Base-by-base conservation (phyloP, 2,797 vertebrate species). In the Sciaenops ocellatus region DNA sequence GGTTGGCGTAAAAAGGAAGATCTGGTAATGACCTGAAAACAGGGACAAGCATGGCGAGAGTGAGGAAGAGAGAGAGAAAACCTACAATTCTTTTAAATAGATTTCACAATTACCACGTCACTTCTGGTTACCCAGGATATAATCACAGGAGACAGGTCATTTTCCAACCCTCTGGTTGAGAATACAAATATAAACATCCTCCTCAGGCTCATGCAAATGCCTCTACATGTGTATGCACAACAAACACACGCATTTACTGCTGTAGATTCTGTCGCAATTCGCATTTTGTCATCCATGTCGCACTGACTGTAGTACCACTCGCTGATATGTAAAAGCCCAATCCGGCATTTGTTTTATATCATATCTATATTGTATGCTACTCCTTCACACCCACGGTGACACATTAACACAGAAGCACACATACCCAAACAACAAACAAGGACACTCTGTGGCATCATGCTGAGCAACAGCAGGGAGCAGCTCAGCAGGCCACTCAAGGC, bases 21-120 rank as follows among this genome's bases (percentile, higher is more conserved):
- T 85, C 55, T 69, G 72, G 51, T 79, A 87, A 87, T 89, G 79
- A 86, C 81, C 85, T 70, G 76, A 86, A 79, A 85, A 84, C 76
- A 78, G 44, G 82, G 48, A 57, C 57, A 66, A 44, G 66, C 30
- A 63, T 38, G 34, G 48, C 76, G 59, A 34, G 22, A 26, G 76
- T 41, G 59, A 65, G 62, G 42, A 56, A 78, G 63, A 68, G 79
- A 52, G 54, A 41, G 62, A 87, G 85, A 85, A 85, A 87, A 65
- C 85, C 86, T 90, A 94, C 93, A 92, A 93, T 95, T 93, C 90
- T 90, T 93, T 93, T 93, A 95, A 95, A 95, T 92, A 94, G 93
- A 93, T 93, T 94, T 93, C 88, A 94, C 94, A 95, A 95, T 96
- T 95, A 95, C 90, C 88, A 88, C 46, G 88, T 94, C 95, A 92